phyloP scores from a whole-genome alignment of 2,113 vertebrate species.

The Mobula birostris region DNA sequence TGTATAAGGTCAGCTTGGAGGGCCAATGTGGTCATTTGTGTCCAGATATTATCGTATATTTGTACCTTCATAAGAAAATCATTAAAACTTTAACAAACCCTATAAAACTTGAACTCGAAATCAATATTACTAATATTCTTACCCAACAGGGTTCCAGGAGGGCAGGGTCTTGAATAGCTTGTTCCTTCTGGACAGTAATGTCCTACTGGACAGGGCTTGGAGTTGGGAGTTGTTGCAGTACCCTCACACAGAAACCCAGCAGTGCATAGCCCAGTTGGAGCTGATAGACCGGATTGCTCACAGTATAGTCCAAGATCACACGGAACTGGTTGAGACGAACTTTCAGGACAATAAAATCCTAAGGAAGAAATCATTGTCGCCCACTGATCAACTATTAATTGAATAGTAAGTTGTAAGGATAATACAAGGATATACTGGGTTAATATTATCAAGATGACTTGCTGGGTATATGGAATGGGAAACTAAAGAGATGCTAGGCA shows the following conservation, averaged over 20 bases:
- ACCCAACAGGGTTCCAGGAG: background rate
- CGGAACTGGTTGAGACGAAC: conserved; percentile 31
- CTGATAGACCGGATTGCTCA: conserved; percentile 48
- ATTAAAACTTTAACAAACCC: background rate
- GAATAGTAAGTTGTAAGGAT: background rate
- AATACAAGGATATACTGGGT: background rate
- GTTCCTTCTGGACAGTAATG: conserved; percentile 74
- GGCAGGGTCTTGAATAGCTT: conserved; percentile 41
- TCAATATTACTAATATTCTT: background rate
- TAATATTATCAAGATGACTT: background rate
- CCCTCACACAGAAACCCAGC: conserved; percentile 39
- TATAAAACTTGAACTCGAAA: background rate
- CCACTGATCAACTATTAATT: background rate
- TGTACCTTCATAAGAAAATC: background rate
- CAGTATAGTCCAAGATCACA: conserved; percentile 73
- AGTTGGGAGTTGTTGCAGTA: conserved; percentile 41
- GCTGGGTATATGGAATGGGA: background rate
- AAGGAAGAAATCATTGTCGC: background rate
- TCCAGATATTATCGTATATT: background rate
- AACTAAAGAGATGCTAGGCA: background rate
- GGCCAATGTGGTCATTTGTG: background rate
- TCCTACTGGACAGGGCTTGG: conserved; percentile 64
- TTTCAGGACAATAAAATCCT: conserved; percentile 30
- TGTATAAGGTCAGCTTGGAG: background rate
- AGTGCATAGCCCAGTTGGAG: conserved; percentile 49